Evolutionary conservation across 2,797 vertebrate genomes (phyloP).

Genomic region (Otolemur crassicaudatus): DNA sequence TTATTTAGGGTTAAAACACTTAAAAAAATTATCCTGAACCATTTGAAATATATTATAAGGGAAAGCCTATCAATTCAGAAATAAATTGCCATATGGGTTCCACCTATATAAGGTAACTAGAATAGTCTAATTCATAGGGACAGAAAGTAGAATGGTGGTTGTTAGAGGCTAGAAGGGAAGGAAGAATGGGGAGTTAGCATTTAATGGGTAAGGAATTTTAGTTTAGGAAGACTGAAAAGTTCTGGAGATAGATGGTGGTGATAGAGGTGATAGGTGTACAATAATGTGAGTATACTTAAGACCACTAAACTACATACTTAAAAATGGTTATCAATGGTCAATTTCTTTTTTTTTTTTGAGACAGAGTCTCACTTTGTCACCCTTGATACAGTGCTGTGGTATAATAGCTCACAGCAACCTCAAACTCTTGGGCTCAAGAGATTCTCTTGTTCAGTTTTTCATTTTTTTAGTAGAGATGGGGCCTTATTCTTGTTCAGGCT

Average conservation of each 20-base stretch:
- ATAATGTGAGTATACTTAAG: background rate
- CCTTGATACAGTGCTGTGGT: too few species aligned
- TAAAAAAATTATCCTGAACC: background rate
- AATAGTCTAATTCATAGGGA: slow-evolving; percentile 17
- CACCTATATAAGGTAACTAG: background rate
- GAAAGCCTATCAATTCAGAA: slow-evolving; percentile 46
- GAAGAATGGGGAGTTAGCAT: background rate
- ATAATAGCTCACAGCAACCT: too few species aligned
- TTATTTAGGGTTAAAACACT: slow-evolving; percentile 43
- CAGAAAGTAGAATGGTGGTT: slow-evolving; percentile 35
- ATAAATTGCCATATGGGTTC: slow-evolving; percentile 28
- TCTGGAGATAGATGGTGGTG: background rate
- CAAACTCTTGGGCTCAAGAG: too few species aligned
- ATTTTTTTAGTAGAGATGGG: too few species aligned
- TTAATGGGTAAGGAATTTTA: background rate
- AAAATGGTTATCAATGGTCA: background rate
- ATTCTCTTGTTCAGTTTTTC: too few species aligned
- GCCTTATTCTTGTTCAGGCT: too few species aligned
- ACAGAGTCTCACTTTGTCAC: too few species aligned
- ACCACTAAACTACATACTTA: slow-evolving; percentile 16
- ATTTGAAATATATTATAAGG: slow-evolving; percentile 48
- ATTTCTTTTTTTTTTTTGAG: background rate
- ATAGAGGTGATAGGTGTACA: background rate
- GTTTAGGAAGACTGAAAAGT: background rate
- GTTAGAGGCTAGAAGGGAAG: background rate